Percentiles rank a stretch among this genome's conserved stretches.
Evolutionary conservation across 2,797 vertebrate species (phyloP).

Genomic region (Pseudopleuronectes americanus): DNA sequence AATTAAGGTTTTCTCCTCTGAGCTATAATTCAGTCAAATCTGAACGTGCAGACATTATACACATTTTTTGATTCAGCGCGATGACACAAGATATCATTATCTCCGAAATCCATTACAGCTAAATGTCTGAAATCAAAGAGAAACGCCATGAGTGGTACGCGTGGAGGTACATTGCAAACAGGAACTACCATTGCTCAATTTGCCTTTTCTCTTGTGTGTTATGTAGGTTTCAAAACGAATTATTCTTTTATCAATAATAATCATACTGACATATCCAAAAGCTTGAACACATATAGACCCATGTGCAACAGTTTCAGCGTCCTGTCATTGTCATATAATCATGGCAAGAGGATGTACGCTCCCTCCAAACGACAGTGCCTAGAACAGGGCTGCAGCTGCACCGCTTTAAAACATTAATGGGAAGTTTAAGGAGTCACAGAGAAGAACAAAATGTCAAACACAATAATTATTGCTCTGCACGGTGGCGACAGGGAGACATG

Average conservation of each 20-base stretch:
- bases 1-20: no score
- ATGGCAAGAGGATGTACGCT: not conserved
- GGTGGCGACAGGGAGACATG: slow-evolving; percentile 55
- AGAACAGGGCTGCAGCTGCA: slow-evolving; percentile 8
- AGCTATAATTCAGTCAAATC: not conserved
- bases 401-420: slow-evolving; percentile 46
- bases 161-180: no score
- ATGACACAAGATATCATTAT: not conserved
- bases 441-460: slow-evolving; percentile 65
- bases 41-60: not conserved
- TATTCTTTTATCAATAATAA: no score
- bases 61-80: not conserved
- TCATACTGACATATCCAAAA: no score
- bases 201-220: no score
- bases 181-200: no score
- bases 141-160: no score
- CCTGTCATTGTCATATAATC: not conserved
- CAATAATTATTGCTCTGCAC: slow-evolving; percentile 59
- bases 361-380: slow-evolving; percentile 8
- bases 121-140: no score
- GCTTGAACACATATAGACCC: no score
- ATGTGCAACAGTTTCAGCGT: not conserved
- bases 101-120: not conserved
- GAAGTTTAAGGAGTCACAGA: slow-evolving; percentile 44
- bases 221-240: no score